Percentiles rank a stretch among this genome's conserved stretches.
These are phyloP conservation scores for Microhierax caerulescens DNA, from an alignment of 2,797 vertebrate genomes.

Conservation along the genomic window DNA sequence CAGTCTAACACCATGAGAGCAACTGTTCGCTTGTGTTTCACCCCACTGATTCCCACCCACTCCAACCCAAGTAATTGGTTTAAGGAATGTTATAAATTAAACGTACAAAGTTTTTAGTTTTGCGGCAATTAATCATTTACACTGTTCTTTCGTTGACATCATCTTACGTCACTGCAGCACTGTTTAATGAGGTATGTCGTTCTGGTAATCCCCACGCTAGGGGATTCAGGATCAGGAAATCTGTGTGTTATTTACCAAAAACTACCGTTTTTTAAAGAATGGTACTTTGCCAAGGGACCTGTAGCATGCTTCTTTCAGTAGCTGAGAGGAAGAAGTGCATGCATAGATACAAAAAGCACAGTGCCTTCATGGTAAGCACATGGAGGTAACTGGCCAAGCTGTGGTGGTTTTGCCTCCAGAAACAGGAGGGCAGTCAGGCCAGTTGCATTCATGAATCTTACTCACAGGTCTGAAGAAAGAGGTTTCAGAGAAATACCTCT, in stretches of 20 bases:
- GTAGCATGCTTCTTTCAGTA: not conserved
- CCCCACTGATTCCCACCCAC: not conserved
- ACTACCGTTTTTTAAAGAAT: not conserved
- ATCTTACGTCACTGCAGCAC: not conserved
- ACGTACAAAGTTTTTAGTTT: not conserved
- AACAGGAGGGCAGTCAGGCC: not conserved
- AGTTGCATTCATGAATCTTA: not conserved
- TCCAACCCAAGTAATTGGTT: not conserved
- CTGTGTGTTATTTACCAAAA: not conserved
- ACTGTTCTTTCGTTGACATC: not conserved
- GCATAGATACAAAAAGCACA: not conserved
- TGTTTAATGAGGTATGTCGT: not conserved
- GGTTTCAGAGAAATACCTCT: not conserved
- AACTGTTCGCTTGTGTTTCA: not conserved
- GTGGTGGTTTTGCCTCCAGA: not conserved
- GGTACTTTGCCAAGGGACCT: not conserved
- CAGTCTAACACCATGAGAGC: not conserved
- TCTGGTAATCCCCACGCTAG: conserved; percentile 13
- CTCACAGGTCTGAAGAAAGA: not conserved
- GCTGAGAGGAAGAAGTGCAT: not conserved
- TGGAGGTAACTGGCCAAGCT: not conserved
- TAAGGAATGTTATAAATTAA: not conserved
- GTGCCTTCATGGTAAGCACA: not conserved
- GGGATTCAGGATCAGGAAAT: not conserved
- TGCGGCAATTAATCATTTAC: not conserved